Evolutionary conservation across 2,888 invertebrate genomes (phyloP).

Genomic region (Osmoderma eremita): DNA sequence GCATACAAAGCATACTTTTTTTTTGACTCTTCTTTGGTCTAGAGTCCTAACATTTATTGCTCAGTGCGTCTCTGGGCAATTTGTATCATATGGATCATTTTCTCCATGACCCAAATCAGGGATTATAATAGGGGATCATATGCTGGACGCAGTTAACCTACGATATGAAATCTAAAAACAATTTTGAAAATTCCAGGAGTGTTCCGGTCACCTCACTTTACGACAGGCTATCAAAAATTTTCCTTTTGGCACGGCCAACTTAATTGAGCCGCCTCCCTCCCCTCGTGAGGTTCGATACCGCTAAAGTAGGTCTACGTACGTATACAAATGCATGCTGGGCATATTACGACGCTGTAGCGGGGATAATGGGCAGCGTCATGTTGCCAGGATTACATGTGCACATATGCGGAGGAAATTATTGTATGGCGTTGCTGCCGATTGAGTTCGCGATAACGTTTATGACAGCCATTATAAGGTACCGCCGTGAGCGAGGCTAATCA

Average conservation of each 20-base stretch:
- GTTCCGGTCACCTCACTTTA: slow-evolving; percentile 2
- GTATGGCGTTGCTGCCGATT: slow-evolving; percentile 17
- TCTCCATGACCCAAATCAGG: no score
- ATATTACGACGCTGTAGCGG: slow-evolving; percentile 26
- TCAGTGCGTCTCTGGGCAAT: no score
- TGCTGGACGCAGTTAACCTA: no score
- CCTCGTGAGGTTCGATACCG: neutral
- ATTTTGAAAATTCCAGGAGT: no score
- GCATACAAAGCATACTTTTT: no score
- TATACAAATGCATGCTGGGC: slow-evolving; percentile 17
- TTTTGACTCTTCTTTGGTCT: no score
- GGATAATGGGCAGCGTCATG: slow-evolving; percentile 26
- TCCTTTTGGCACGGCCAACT: neutral
- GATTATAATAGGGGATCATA: no score
- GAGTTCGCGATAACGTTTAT: slow-evolving; percentile 28
- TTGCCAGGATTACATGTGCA: slow-evolving; percentile 20
- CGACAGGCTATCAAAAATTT: slow-evolving; percentile 15
- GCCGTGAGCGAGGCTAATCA: slow-evolving; percentile 9
- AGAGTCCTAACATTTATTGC: no score
- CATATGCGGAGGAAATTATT: slow-evolving; percentile 32
- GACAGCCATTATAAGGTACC: slow-evolving; percentile 12
- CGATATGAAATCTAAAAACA: no score
- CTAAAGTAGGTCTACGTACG: no score
- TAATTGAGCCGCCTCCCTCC: slow-evolving; percentile 12
- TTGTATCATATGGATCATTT: no score